Evolutionary conservation across 2,888 invertebrate species (phyloP).

Genomic region (Gari tellinella): DNA sequence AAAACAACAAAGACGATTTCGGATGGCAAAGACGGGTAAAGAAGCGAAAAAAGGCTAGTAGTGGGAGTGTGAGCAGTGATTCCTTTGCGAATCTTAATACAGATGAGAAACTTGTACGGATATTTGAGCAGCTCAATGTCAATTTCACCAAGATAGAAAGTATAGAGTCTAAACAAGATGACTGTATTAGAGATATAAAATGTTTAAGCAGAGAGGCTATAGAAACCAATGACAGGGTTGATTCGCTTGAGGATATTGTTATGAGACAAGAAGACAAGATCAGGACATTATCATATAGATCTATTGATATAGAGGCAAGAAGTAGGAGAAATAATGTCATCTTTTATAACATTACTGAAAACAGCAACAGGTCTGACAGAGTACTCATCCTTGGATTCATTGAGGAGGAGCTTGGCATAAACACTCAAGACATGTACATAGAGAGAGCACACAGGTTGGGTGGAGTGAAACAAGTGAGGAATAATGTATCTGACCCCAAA

Average conservation of each 20-base stretch:
- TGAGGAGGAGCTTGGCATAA: too few species aligned
- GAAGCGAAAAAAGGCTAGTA: conserved; percentile 1
- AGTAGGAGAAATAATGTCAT: too few species aligned
- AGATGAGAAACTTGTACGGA: not conserved
- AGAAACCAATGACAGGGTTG: not conserved
- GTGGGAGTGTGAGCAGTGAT: conserved; percentile 2
- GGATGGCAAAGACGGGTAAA: not conserved
- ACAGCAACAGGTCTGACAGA: too few species aligned
- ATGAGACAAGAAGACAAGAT: too few species aligned
- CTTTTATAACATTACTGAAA: too few species aligned
- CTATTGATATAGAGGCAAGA: too few species aligned
- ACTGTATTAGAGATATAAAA: not conserved
- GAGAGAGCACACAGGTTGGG: too few species aligned
- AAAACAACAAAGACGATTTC: conserved; percentile 3
- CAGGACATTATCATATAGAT: too few species aligned
- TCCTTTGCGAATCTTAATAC: not conserved
- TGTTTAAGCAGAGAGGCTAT: not conserved
- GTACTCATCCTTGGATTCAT: too few species aligned
- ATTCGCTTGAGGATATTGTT: not conserved
- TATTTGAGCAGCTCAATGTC: not conserved
- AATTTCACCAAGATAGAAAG: not conserved
- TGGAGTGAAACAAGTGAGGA: too few species aligned
- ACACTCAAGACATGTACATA: too few species aligned
- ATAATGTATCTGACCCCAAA: too few species aligned
- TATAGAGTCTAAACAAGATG: not conserved